Conservation (phyloP, 2,888 invertebrate species). For the Periphyllus acericola region DNA sequence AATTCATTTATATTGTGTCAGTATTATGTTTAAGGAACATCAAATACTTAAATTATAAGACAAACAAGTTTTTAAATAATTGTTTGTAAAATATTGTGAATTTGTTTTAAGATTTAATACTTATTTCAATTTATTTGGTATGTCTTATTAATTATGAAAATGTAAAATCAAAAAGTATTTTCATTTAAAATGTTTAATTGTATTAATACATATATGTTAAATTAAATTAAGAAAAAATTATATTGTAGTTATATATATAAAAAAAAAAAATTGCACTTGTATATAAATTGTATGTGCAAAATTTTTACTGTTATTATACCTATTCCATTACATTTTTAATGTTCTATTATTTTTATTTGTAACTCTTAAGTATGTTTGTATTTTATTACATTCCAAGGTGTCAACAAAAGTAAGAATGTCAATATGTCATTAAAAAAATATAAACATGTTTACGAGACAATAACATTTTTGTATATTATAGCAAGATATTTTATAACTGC, state of each 20-base stretch:
- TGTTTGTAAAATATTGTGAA: not conserved
- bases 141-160: too few species aligned
- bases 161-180: too few species aligned
- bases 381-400: not conserved
- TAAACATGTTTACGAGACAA: conserved; percentile 25
- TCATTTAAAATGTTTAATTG: not conserved
- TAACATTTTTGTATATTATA: conserved; percentile 29
- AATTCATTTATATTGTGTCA: conserved; percentile 13
- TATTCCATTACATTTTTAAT: not conserved
- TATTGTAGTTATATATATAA: not conserved
- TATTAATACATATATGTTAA: conserved; percentile 26
- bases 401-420: not conserved
- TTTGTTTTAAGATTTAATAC: not conserved
- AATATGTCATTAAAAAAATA: conserved; percentile 9
- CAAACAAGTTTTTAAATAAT: not conserved
- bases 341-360: not conserved
- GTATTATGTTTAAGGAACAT: conserved; percentile 19
- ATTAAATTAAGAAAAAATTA: not conserved
- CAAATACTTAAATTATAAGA: not conserved
- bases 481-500: not conserved
- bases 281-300: not conserved
- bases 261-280: not conserved
- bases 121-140: too few species aligned
- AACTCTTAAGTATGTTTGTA: conserved; percentile 8
- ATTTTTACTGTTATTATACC: conserved; percentile 8